Conservation (phyloP, 1,140 invertebrate species). For the Idris sp. region DNA sequence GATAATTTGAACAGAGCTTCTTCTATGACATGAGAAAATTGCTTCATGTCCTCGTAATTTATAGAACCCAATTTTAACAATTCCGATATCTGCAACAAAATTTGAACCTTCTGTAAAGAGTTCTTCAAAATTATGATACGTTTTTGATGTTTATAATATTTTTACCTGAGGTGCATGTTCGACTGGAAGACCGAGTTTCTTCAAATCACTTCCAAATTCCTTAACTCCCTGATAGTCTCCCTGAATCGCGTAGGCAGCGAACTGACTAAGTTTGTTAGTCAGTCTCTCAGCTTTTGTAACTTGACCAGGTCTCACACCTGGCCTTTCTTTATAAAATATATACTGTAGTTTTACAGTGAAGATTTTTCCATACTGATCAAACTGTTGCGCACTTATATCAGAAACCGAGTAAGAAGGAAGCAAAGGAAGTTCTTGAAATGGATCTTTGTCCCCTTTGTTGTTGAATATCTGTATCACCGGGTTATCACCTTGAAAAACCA, state of each 20-base stretch:
- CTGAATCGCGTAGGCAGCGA: conserved; percentile 95
- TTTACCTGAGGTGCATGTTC: conserved; percentile 97
- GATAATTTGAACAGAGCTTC: conserved; percentile 91
- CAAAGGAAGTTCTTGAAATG: conserved; percentile 94
- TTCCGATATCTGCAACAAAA: conserved; percentile 87
- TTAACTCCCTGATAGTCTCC: conserved; percentile 95
- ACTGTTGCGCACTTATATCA: conserved; percentile 96
- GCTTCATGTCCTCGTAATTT: conserved; percentile 92
- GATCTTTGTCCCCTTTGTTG: conserved; percentile 90
- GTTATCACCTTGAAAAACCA: conserved; percentile 88
- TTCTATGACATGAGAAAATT: conserved; percentile 93
- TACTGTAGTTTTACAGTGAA: conserved; percentile 99
- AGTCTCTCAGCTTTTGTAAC: conserved; percentile 95
- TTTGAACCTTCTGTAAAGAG: not conserved
- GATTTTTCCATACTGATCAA: conserved; percentile 99
- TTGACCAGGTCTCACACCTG: conserved; percentile 96
- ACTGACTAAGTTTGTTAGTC: conserved; percentile 94
- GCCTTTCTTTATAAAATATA: conserved; percentile 98
- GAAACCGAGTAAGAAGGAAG: conserved; percentile 96
- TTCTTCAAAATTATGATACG: too few species aligned
- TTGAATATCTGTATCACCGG: conserved; percentile 93
- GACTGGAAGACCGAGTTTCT: conserved; percentile 95
- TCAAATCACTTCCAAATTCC: conserved; percentile 93
- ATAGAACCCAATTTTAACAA: conserved; percentile 96
- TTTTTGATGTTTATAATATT: too few species aligned